These are phyloP conservation scores for Glandiceps talaboti DNA, from an alignment of 53 echinoderm and acorn worm genomes.

Conservation along the genomic window DNA sequence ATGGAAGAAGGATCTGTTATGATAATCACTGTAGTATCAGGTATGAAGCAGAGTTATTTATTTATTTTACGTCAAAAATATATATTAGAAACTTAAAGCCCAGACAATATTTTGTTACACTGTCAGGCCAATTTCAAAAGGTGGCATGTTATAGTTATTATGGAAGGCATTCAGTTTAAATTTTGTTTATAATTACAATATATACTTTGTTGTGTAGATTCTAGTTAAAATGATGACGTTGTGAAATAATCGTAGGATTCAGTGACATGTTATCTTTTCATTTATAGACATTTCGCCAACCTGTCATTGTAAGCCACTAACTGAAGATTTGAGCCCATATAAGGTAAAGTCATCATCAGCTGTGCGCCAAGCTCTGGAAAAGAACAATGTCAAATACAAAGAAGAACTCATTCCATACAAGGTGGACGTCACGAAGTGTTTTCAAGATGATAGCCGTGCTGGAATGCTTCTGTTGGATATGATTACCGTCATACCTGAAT, in stretches of 20 bases:
- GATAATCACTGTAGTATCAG: not conserved
- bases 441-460: not conserved
- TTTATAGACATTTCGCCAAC: not conserved
- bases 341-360: not conserved
- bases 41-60: too few species aligned
- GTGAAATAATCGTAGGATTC: too few species aligned
- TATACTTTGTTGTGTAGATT: too few species aligned
- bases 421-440: not conserved
- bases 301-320: not conserved
- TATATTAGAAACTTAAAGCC: too few species aligned
- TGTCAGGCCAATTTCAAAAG: too few species aligned
- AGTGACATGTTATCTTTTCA: too few species aligned
- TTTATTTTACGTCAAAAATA: too few species aligned
- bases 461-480: not conserved
- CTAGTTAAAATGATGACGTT: too few species aligned
- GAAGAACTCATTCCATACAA: not conserved
- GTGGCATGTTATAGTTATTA: too few species aligned
- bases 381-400: not conserved
- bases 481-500: not conserved
- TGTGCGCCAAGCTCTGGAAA: not conserved
- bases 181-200: too few species aligned
- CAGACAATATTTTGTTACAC: too few species aligned
- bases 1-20: not conserved
- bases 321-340: not conserved
- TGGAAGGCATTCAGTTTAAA: too few species aligned